phyloP scores from a whole-genome alignment of 2,888 invertebrate genomes.

The Antheraea assamensis region DNA sequence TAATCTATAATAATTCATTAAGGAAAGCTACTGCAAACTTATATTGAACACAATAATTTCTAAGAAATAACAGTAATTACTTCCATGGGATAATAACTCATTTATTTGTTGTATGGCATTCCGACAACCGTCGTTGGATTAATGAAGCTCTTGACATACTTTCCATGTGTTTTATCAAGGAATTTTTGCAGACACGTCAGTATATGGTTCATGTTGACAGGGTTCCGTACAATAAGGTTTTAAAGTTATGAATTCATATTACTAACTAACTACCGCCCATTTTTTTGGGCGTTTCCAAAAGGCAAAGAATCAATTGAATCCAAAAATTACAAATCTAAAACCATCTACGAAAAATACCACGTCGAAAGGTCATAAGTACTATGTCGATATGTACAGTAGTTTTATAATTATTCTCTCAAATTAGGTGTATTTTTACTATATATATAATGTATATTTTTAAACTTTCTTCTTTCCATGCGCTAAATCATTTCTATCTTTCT shows the following conservation, averaged over 20 bases:
- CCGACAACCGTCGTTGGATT: constrained; percentile 10
- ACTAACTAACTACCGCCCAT: too few relatives aligned
- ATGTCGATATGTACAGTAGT: too few relatives aligned
- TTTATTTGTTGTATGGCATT: constrained; percentile 16
- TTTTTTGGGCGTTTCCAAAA: too few relatives aligned
- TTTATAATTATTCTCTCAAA: too few relatives aligned
- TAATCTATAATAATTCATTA: neutral
- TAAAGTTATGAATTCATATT: neutral
- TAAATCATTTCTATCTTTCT: too few relatives aligned
- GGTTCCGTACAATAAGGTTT: constrained; percentile 6
- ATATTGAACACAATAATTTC: constrained; percentile 15
- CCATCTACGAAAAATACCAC: too few relatives aligned
- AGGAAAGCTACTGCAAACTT: constrained; percentile 1
- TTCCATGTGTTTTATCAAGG: constrained; percentile 10
- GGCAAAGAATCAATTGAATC: too few relatives aligned
- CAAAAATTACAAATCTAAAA: too few relatives aligned
- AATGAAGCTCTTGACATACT: constrained; percentile 22
- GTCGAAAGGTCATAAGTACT: too few relatives aligned
- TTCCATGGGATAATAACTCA: constrained; percentile 12
- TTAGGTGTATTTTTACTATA: too few relatives aligned
- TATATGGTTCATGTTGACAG: neutral
- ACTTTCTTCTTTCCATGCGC: too few relatives aligned
- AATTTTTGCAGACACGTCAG: neutral
- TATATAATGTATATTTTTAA: too few relatives aligned
- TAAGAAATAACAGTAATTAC: constrained; percentile 14